A percentile compares a stretch with the other conserved stretches of the same genome.
Conservation (phyloP, 2,113 vertebrate species). For the Sisor rabdophorus region DNA sequence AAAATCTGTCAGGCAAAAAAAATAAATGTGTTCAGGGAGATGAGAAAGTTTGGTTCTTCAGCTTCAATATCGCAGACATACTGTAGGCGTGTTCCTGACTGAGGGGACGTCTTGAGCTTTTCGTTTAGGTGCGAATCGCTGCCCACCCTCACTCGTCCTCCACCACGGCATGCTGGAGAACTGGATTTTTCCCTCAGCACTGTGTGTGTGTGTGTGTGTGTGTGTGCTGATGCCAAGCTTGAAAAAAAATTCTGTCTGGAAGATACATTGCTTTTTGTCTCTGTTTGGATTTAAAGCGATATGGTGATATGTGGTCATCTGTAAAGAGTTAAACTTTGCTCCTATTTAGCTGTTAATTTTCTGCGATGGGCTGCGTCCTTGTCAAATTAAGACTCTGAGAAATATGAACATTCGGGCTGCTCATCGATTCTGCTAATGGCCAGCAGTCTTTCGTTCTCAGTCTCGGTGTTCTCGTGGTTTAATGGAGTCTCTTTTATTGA, state of each 20-base stretch:
- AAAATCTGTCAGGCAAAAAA: constrained; percentile 66
- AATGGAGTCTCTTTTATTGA: constrained; percentile 19
- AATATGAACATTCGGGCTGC: not conserved
- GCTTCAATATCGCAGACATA: constrained; percentile 56
- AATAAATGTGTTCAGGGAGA: constrained; percentile 56
- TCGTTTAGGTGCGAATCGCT: constrained; percentile 48
- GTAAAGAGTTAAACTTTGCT: not conserved
- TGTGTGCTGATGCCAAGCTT: not conserved
- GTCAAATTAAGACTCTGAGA: constrained; percentile 3
- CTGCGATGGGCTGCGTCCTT: not conserved
- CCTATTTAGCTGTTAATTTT: constrained; percentile 3
- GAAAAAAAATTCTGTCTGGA: constrained; percentile 7
- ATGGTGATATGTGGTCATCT: not conserved
- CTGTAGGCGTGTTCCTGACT: constrained; percentile 63
- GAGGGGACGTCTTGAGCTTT: constrained; percentile 46
- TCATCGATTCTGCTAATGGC: constrained; percentile 11
- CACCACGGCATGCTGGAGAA: constrained; percentile 11
- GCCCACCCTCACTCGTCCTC: constrained; percentile 4
- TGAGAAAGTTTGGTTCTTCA: constrained; percentile 55
- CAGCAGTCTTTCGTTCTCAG: not conserved
- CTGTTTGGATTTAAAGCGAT: not conserved
- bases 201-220: not conserved
- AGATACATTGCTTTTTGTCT: not conserved
- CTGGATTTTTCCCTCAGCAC: constrained; percentile 24
- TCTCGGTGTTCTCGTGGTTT: not conserved